These are phyloP conservation scores for Chymomyza caudatula DNA, from an alignment of 2,888 invertebrate genomes.

Conservation along the genomic window DNA sequence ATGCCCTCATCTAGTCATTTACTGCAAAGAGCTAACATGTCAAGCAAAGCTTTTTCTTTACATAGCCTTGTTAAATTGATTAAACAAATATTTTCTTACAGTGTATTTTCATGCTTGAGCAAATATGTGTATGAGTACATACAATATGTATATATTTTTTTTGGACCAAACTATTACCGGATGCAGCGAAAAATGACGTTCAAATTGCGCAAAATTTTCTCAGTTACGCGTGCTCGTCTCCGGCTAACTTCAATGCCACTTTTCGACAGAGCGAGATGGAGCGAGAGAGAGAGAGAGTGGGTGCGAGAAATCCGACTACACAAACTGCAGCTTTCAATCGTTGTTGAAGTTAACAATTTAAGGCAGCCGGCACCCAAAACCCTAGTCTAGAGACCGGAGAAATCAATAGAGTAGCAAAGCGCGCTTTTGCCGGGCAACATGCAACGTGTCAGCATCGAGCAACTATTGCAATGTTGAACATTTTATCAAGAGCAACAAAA, in stretches of 20 bases:
- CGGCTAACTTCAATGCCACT: background rate
- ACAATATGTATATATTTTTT: background rate
- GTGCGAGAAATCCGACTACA: conserved; percentile 3
- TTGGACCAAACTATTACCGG: conserved; percentile 15
- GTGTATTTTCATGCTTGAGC: background rate
- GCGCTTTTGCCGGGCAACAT: background rate
- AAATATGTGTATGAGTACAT: background rate
- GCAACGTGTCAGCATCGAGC: conserved; percentile 15
- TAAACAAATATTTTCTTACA: background rate
- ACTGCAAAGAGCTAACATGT: too few relatives aligned
- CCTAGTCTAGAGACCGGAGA: background rate
- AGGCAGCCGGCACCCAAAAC: background rate
- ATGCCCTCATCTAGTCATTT: too few relatives aligned
- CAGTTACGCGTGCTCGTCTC: conserved; percentile 40
- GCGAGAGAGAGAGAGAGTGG: background rate
- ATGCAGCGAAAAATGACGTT: conserved; percentile 21
- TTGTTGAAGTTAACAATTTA: background rate
- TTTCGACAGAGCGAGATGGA: background rate
- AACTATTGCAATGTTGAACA: conserved; percentile 51
- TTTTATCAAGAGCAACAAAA: conserved; percentile 40
- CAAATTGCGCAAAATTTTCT: conserved; percentile 39
- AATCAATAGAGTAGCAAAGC: background rate
- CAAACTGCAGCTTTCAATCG: background rate
- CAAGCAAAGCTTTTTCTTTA: too few relatives aligned
- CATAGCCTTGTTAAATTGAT: background rate